phyloP scores from a whole-genome alignment of 1,140 invertebrate species.

The Lasioglossum albipes region DNA sequence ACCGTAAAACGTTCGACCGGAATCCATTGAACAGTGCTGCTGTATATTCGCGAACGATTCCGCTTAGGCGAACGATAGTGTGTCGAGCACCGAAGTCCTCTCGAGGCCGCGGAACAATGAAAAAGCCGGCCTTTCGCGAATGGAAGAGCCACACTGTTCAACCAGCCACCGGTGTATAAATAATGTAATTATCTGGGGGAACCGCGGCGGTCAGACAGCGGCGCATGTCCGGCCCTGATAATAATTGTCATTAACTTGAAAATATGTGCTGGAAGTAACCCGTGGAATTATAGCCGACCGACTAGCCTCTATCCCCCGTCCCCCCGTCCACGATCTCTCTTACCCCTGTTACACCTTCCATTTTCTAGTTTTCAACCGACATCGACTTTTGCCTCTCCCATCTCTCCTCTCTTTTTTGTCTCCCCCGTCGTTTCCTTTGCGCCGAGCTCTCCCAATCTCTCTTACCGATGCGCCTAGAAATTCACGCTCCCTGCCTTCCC shows the following conservation, averaged over 20 bases:
- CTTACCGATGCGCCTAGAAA: constrained; percentile 40
- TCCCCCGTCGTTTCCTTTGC: not conserved
- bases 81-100: not conserved
- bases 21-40: not conserved
- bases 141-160: not conserved
- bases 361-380: constrained; percentile 20
- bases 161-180: constrained; percentile 36
- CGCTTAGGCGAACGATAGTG: too few relatives aligned
- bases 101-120: not conserved
- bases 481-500: constrained; percentile 49
- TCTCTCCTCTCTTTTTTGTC: constrained; percentile 40
- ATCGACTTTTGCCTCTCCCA: constrained; percentile 29
- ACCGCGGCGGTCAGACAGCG: constrained; percentile 21
- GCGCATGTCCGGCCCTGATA: constrained; percentile 58
- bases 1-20: not conserved
- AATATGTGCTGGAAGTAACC: constrained; percentile 71
- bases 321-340: not conserved
- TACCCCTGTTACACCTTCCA: not conserved
- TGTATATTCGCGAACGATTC: not conserved
- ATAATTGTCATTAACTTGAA: constrained; percentile 71
- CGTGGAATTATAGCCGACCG: constrained; percentile 49
- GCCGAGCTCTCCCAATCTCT: constrained; percentile 54
- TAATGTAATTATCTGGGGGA: constrained; percentile 61
- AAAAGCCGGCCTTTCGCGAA: constrained; percentile 25
- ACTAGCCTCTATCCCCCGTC: constrained; percentile 1